Evolutionary conservation across 2,888 invertebrate genomes (phyloP).

Genomic region (Erebia epiphron): DNA sequence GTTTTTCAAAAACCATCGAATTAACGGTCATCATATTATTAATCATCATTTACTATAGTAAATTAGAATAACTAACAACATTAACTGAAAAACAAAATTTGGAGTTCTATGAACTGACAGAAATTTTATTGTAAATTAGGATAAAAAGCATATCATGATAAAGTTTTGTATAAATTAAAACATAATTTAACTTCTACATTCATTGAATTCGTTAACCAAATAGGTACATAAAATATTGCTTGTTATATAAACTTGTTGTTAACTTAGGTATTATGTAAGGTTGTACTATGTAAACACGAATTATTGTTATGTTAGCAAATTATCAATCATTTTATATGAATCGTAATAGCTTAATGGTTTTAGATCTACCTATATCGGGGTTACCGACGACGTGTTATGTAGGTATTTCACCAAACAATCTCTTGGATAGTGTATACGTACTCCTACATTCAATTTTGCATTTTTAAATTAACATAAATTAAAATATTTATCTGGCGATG

Average conservation of each 20-base stretch:
- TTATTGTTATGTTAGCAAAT: neutral
- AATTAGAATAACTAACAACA: no score
- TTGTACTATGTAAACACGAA: neutral
- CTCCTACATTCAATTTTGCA: constrained; percentile 1
- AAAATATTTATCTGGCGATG: no score
- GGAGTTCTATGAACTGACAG: no score
- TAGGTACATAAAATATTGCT: neutral
- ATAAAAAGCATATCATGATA: neutral
- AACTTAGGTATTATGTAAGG: constrained; percentile 3
- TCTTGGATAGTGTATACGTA: neutral
- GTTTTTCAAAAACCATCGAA: no score
- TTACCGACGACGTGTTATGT: neutral
- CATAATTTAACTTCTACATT: no score
- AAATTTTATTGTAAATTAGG: no score
- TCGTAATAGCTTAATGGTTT: neutral
- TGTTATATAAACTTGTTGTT: constrained; percentile 9
- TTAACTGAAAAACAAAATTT: no score
- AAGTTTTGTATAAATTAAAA: constrained; percentile 9
- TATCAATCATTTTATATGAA: constrained; percentile 11
- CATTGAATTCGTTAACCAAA: neutral
- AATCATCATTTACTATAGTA: no score
- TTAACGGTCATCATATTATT: no score
- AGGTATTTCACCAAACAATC: neutral
- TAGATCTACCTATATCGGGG: neutral
- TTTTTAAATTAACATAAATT: constrained; percentile 14